Percentiles rank a stretch among this genome's conserved stretches.
These are phyloP conservation scores for Oscheius onirici DNA, from an alignment of 2,888 invertebrate species.

Conservation along the genomic window DNA sequence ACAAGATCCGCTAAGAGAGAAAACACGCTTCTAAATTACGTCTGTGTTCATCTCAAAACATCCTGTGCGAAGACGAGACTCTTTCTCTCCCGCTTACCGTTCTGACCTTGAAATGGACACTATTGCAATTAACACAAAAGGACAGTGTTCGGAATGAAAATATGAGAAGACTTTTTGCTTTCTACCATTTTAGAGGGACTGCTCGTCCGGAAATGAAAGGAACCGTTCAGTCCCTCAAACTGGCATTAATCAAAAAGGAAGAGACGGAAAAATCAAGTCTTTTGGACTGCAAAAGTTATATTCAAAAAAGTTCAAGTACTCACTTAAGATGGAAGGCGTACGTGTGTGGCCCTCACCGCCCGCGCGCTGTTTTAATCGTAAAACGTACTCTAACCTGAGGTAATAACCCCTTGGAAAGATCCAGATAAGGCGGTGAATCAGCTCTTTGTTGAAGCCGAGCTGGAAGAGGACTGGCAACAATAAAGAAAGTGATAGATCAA, in stretches of 20 bases:
- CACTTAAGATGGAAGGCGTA: not conserved
- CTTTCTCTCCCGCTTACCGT: too few relatives aligned
- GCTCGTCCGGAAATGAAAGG: too few relatives aligned
- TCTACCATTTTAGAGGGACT: too few relatives aligned
- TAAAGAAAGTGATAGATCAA: too few relatives aligned
- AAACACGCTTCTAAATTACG: constrained; percentile 29
- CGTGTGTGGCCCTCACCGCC: not conserved
- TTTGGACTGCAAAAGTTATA: too few relatives aligned
- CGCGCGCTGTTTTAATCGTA: constrained; percentile 6
- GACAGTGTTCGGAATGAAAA: too few relatives aligned
- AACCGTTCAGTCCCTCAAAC: too few relatives aligned
- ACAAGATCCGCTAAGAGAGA: constrained; percentile 19
- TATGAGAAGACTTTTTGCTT: too few relatives aligned
- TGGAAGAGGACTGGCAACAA: too few relatives aligned
- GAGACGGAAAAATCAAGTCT: too few relatives aligned
- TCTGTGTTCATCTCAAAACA: constrained; percentile 23
- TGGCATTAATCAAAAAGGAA: too few relatives aligned
- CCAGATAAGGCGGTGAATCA: constrained; percentile 18
- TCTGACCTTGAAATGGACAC: constrained; percentile 7
- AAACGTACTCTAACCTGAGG: constrained; percentile 9
- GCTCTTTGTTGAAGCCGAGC: not conserved
- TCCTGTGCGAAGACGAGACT: constrained; percentile 10
- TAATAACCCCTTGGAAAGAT: constrained; percentile 4
- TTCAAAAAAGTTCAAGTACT: constrained; percentile 15
- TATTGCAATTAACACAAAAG: not conserved